Conservation (phyloP, 1,140 invertebrate species). For the Chlorops oryzae region DNA sequence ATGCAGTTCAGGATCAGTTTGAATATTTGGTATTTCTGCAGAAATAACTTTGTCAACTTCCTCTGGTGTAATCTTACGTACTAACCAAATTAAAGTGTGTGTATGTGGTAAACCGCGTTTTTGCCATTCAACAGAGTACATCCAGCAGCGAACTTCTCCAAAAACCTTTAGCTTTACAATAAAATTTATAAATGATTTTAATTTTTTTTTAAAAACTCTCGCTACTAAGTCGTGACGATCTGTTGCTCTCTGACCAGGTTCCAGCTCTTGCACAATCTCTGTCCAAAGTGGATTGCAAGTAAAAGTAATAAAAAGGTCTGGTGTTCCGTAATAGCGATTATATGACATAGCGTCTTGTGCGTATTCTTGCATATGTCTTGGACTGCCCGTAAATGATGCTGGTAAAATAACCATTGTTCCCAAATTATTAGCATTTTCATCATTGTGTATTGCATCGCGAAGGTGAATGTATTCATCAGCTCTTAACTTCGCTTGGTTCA, state of each 20-base stretch:
- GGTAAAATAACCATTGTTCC: constrained; percentile 47
- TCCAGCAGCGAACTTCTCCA: constrained; percentile 38
- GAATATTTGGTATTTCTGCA: constrained; percentile 52
- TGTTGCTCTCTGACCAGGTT: constrained; percentile 29
- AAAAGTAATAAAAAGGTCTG: constrained; percentile 49
- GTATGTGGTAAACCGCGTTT: constrained; percentile 37
- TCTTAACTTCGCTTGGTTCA: constrained; percentile 8
- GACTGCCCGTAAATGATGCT: constrained; percentile 43
- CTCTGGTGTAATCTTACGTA: constrained; percentile 31
- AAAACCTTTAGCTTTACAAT: constrained; percentile 40
- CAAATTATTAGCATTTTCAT: constrained; percentile 32
- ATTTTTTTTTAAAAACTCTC: constrained; percentile 51
- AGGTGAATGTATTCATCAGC: constrained; percentile 14
- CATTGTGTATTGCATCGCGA: constrained; percentile 15
- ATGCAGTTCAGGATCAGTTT: constrained; percentile 43
- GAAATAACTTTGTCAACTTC: constrained; percentile 51
- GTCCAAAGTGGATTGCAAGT: constrained; percentile 51
- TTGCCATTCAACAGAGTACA: constrained; percentile 44
- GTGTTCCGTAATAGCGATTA: constrained; percentile 45
- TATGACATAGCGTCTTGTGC: constrained; percentile 51
- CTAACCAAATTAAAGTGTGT: constrained; percentile 11
- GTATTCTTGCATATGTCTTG: constrained; percentile 49
- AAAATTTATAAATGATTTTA: constrained; percentile 48
- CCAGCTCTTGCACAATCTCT: constrained; percentile 36
- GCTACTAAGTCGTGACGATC: constrained; percentile 41